Evolutionary conservation across 2,113 vertebrate species (phyloP).

Genomic region (Leptosomus discolor): DNA sequence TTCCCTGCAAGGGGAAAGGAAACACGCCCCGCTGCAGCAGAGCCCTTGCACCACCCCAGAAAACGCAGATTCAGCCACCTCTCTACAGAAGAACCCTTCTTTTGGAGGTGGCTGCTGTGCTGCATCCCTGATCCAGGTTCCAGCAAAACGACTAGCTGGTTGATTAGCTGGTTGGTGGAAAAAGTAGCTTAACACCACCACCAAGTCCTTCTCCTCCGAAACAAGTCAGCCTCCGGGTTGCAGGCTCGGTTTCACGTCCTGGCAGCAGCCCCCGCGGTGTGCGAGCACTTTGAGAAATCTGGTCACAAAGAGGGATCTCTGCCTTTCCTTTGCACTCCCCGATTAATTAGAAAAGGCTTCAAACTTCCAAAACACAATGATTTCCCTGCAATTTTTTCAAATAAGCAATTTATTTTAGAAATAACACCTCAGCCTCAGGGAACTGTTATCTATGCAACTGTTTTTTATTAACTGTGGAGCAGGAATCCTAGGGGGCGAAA

Average conservation of each 20-base stretch:
- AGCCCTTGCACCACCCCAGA: not conserved
- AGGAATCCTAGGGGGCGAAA: not conserved
- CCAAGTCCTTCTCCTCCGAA: not conserved
- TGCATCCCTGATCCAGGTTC: not conserved
- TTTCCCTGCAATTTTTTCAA: constrained; percentile 22
- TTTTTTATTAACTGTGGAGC: constrained; percentile 26
- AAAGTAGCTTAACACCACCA: not conserved
- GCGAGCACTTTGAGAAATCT: not conserved
- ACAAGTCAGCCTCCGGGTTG: not conserved
- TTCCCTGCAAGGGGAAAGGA: not conserved
- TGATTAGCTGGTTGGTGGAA: not conserved
- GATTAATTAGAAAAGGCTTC: constrained; percentile 21
- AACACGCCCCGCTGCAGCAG: not conserved
- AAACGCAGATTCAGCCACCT: not conserved
- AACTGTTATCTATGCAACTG: constrained; percentile 25
- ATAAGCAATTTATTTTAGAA: constrained; percentile 59
- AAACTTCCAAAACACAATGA: not conserved
- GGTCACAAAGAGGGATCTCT: not conserved
- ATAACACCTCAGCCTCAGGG: not conserved
- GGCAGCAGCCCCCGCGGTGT: not conserved
- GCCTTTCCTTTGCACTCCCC: not conserved
- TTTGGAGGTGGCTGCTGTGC: not conserved
- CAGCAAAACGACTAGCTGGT: not conserved
- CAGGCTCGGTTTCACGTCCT: not conserved
- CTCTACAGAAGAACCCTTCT: not conserved